Conservation (phyloP, 2,888 invertebrate species). For the Pyrochroa serraticornis region DNA sequence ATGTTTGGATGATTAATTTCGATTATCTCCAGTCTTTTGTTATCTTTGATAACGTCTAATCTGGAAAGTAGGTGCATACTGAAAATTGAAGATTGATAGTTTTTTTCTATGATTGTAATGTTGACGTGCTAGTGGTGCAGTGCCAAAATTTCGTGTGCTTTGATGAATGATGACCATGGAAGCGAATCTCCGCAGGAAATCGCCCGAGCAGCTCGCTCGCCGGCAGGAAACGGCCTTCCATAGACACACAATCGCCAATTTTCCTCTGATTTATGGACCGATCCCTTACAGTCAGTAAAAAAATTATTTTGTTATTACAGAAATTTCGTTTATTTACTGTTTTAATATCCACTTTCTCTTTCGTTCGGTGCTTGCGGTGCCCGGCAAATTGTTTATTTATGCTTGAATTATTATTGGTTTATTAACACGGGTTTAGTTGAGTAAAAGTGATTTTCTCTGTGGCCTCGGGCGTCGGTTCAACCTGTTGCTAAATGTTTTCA, state of each 20-base stretch:
- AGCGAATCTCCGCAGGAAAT: slow-evolving; percentile 49
- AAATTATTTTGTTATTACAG: not conserved
- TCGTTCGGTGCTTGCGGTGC: no score
- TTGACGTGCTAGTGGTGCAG: not conserved
- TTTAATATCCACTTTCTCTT: not conserved
- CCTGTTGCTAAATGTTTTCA: slow-evolving; percentile 4
- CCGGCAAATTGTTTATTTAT: slow-evolving; percentile 2
- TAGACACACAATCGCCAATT: slow-evolving; percentile 61
- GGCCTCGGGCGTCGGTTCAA: not conserved
- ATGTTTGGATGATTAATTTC: not conserved
- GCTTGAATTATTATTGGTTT: slow-evolving; percentile 5
- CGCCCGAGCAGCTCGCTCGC: slow-evolving; percentile 42
- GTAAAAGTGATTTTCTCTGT: slow-evolving; percentile 16
- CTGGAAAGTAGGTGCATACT: not conserved
- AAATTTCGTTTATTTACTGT: not conserved
- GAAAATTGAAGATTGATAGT: not conserved
- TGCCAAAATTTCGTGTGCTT: slow-evolving; percentile 8
- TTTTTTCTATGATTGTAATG: not conserved
- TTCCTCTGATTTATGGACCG: slow-evolving; percentile 77
- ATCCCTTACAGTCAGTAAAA: slow-evolving; percentile 70
- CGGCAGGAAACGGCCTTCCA: slow-evolving; percentile 45
- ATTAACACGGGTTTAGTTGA: not conserved
- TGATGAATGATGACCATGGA: slow-evolving; percentile 33
- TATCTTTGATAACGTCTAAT: slow-evolving; percentile 5
- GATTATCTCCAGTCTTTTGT: not conserved